Conservation (phyloP, 2,113 vertebrate genomes). For the Hemibagrus wyckioides region DNA sequence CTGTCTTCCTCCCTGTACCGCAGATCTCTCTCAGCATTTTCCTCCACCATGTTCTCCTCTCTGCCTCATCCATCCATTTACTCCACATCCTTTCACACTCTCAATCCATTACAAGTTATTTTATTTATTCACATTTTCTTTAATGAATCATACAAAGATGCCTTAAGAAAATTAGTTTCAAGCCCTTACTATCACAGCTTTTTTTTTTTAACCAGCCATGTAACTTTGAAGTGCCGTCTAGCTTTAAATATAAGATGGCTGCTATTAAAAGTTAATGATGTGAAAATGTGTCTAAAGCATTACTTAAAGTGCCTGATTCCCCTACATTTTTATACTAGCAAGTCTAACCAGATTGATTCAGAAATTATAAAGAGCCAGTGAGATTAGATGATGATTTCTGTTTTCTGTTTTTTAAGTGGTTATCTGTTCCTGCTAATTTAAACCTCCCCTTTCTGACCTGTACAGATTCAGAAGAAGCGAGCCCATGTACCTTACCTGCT, state of each 20-base stretch:
- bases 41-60: background rate
- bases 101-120: conserved; percentile 22
- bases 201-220: too few relatives aligned
- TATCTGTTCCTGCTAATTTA: conserved; percentile 17
- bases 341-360: background rate
- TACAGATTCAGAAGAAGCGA: conserved; percentile 35
- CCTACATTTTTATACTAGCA: background rate
- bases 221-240: background rate
- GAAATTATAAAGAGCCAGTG: background rate
- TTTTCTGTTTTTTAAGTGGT: background rate
- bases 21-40: background rate
- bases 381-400: background rate
- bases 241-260: background rate
- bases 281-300: background rate
- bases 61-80: background rate
- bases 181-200: background rate
- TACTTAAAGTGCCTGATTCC: background rate
- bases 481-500: conserved; percentile 36
- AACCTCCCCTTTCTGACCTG: conserved; percentile 18
- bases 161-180: background rate
- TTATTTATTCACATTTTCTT: background rate
- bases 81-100: conserved; percentile 19
- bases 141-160: background rate
- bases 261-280: conserved; percentile 6
- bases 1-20: conserved; percentile 9